These are phyloP conservation scores for Clavelina lepadiformis DNA, from an alignment of 23 tunicate genomes.

Conservation along the genomic window DNA sequence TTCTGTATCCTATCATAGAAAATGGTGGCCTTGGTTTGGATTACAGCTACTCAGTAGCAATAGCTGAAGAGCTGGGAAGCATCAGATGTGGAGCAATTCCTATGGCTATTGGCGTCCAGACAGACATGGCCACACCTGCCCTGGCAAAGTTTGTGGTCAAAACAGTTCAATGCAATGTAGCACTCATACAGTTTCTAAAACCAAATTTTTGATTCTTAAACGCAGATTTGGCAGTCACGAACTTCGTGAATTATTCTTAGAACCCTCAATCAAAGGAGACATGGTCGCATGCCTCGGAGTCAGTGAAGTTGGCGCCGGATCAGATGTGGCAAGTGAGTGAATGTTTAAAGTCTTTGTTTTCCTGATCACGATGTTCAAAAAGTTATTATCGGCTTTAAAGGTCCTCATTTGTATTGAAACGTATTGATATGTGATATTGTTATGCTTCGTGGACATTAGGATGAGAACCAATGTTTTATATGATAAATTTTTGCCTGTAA, in stretches of 20 bases:
- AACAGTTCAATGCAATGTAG: not conserved
- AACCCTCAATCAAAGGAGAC: constrained; percentile 93
- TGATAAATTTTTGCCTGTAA: too few relatives aligned
- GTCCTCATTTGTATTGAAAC: too few relatives aligned
- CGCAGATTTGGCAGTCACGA: constrained; percentile 91
- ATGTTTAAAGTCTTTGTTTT: too few relatives aligned
- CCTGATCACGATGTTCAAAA: not conserved
- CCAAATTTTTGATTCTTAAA: not conserved
- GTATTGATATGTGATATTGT: too few relatives aligned
- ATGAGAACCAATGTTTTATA: too few relatives aligned
- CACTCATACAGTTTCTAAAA: not conserved
- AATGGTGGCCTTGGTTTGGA: constrained; percentile 97
- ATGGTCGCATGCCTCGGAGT: constrained; percentile 97
- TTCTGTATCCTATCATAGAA: constrained; percentile 26
- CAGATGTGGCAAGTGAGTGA: constrained; percentile 95
- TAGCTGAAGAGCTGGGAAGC: constrained; percentile 83
- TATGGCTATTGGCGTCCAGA: constrained; percentile 92
- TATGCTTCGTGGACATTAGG: too few relatives aligned
- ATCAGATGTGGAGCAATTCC: constrained; percentile 86
- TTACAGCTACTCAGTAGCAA: constrained; percentile 84
- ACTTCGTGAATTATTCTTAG: constrained; percentile 79
- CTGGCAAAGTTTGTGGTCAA: constrained; percentile 50
- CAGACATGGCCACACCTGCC: constrained; percentile 99
- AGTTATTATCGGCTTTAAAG: not conserved
- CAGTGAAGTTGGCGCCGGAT: constrained; percentile 84